A percentile compares a stretch with the other conserved stretches of the same genome.
Evolutionary conservation across 2,113 vertebrate genomes (phyloP).

Genomic region (Montifringilla adamsi): DNA sequence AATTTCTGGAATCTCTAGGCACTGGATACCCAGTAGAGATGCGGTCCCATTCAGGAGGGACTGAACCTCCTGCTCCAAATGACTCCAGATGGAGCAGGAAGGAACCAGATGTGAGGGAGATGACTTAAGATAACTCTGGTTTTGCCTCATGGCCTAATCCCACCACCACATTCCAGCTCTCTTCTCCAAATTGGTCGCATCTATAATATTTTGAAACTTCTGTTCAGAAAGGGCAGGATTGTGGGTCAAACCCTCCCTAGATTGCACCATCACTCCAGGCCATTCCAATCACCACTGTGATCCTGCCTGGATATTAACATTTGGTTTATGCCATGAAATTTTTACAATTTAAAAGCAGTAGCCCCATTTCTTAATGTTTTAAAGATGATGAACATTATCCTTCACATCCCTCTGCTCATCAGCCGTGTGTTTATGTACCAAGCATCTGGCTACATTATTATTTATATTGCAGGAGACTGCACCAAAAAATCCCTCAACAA

Average conservation of each 20-base stretch:
- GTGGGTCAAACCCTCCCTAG: rapidly evolving
- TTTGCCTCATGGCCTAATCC: neutral
- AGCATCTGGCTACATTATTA: constrained; percentile 58
- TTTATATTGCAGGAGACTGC: constrained; percentile 41
- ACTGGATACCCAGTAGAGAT: neutral
- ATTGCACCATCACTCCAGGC: neutral
- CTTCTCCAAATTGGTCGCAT: neutral
- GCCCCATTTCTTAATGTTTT: neutral
- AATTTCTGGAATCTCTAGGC: neutral
- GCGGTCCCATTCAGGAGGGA: neutral
- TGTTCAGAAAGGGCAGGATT: neutral
- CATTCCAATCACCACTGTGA: neutral
- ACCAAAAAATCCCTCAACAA: neutral
- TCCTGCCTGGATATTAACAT: neutral
- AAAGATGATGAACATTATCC: constrained; percentile 49
- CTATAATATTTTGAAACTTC: neutral
- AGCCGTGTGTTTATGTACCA: constrained; percentile 54
- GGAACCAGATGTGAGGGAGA: neutral
- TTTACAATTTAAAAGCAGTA: neutral
- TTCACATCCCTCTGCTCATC: constrained; percentile 52
- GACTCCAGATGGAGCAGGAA: neutral
- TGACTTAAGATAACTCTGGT: neutral
- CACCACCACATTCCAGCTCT: neutral
- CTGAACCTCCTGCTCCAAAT: neutral
- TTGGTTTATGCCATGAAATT: neutral